Evolutionary conservation across 2,113 vertebrate species (phyloP).

Genomic region (Cichladusa arquata): DNA sequence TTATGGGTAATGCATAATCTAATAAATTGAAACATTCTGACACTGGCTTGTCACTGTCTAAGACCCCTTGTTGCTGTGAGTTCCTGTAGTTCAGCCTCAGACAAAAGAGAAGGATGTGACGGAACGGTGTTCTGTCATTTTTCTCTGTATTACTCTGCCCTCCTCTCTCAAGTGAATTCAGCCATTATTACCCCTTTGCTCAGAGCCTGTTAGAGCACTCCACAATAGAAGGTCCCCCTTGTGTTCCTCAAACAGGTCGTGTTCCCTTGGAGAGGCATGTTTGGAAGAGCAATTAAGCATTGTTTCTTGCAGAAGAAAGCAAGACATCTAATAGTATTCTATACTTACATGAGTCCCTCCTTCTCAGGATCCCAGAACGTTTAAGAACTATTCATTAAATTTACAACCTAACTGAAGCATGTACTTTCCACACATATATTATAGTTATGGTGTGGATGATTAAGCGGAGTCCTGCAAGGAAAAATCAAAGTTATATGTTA

Average conservation of each 20-base stretch:
- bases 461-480: background rate
- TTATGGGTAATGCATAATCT: background rate
- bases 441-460: background rate
- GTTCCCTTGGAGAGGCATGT: conserved; percentile 20
- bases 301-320: conserved; percentile 36
- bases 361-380: background rate
- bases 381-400: conserved; percentile 22
- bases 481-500: background rate
- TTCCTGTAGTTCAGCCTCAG: conserved; percentile 34
- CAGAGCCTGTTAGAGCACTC: conserved; percentile 20
- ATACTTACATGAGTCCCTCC: background rate
- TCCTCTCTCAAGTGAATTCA: conserved; percentile 51
- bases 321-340: conserved; percentile 28
- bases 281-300: conserved; percentile 60
- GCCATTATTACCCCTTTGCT: conserved; percentile 40
- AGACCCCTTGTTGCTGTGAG: conserved; percentile 39
- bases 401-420: background rate
- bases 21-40: conserved; percentile 35
- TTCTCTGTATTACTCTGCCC: background rate
- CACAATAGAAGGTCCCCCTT: conserved; percentile 46
- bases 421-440: background rate
- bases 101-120: conserved; percentile 51
- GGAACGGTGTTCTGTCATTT: conserved; percentile 48
- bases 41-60: conserved; percentile 17
- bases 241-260: conserved; percentile 21